Conservation (phyloP, 2,797 vertebrate genomes). For the Notoglanidium macrostoma region DNA sequence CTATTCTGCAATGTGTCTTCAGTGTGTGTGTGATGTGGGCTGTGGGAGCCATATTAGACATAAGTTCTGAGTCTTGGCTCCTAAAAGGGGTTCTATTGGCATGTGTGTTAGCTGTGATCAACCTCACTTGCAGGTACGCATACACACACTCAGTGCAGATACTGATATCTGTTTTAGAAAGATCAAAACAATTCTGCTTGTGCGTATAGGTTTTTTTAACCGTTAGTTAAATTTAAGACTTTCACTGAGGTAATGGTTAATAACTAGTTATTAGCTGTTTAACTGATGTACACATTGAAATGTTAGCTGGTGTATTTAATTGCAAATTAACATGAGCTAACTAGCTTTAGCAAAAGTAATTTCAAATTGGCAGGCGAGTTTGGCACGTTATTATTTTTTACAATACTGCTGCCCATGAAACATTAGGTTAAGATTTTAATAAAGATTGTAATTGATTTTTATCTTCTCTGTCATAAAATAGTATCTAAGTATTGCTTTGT, state of each 20-base stretch:
- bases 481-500: not conserved
- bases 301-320: not conserved
- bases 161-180: not conserved
- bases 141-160: too few relatives aligned
- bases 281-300: not conserved
- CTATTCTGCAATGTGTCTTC: slow-evolving; percentile 72
- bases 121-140: slow-evolving; percentile 78
- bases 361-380: not conserved
- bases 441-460: not conserved
- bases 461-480: not conserved
- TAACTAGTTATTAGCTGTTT: not conserved
- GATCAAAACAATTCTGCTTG: not conserved
- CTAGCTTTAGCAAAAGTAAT: not conserved
- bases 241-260: not conserved
- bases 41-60: slow-evolving; percentile 80
- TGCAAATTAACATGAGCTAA: not conserved
- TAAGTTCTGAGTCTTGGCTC: slow-evolving; percentile 93
- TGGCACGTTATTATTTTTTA: not conserved
- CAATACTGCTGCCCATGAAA: not conserved
- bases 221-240: not conserved
- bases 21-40: slow-evolving; percentile 77
- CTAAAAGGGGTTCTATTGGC: slow-evolving; percentile 88
- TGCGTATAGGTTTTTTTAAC: not conserved
- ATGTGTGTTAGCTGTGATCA: slow-evolving; percentile 74
- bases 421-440: not conserved